Base-by-base conservation (phyloP, 2,113 vertebrate species). In the Fregata magnificens region DNA sequence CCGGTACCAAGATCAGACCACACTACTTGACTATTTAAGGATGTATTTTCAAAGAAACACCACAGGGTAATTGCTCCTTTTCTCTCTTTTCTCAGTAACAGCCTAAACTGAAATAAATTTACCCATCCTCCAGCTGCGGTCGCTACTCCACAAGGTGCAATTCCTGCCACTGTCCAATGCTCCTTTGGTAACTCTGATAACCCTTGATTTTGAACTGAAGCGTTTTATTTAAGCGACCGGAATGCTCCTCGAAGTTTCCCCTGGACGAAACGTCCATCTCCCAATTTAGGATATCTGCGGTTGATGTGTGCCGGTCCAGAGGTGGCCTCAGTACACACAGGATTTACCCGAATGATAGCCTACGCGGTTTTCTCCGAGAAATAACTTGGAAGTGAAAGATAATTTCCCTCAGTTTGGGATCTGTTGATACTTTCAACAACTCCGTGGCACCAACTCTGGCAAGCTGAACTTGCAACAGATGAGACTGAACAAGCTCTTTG, bases 1-100 rank as follows among this genome's bases (percentile, higher is more conserved):
- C 10, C 0, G 0, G 25, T 11, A 40, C 36, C 36, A 7, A 0
- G 2, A 32, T 19, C 34, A 38, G 52, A 24, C 36, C 11, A 16
- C 6, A 1, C 21, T 20, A 13, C 14, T 19, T 7, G 12, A 29
- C 17, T 47, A 0, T 6, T 14, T 20, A 40, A 56, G 53, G 63
- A 32, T 25, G 10, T 1, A 8, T 59, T 76, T 77, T 10, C 47
- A 10, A 74, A 73, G 61, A 28, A 85, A 28, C 26, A 9, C 1
- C 36, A 13, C 4, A 5, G 52, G 45, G 16, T 24, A 31, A 4
- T 28, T 5, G 10, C 31, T 83, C 58, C 38, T 11, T 20, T 61
- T 36, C 29, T 62, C 32, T 55, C 16, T 42, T 36, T 53, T 12
- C 24, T 61, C 40, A 16, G 9, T 3, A 56, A 38, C 11, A 44